Base-by-base conservation (phyloP, 1,140 invertebrate species). In the Brachystomella parvula region DNA sequence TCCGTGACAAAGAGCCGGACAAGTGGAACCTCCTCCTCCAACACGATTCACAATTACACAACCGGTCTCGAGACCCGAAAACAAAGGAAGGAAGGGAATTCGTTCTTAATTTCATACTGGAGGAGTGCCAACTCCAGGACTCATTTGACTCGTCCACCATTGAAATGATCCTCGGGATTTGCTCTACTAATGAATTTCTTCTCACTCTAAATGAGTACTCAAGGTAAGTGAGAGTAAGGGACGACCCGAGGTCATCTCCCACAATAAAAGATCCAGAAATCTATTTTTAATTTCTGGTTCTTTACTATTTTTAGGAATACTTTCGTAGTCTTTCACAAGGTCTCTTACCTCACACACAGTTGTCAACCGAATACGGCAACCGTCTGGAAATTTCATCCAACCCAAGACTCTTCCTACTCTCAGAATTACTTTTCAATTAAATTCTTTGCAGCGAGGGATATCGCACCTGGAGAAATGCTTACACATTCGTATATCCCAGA, bases 381-480 rank as follows among this genome's bases (percentile, higher is more conserved):
- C 15, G 44, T 62, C 12, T 62, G 60, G 60, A 39, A 24, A 15
- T 62, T 62, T 44, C 30, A 62, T 26, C 60, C 60, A 2, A 26
- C n/a, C 9, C 32, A 24, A 26, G 33, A 32, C n/a, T 62, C 60
- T 6, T 6, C 30, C 3, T 62, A 62, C 33, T 6, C 12, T 35
- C 60, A 62, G 24, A 62, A 62, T 26, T 62, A 44, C 33, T 62
- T 62, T 47, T 39, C 32, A 6, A 35, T 62, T 24, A 62, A 62
- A 62, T 62, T 62, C 35, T 62, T 9, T 32, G 33, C 60, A 44
- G 35, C 24, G 26, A 30, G 60, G 3, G 33, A 47, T 21, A 39
- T 62, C 21, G 3, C 6, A 21, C 6, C 30, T 9, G 60, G 60
- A 24, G 60, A 62, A 47, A 24, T 62, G 3, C 33, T 62, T 15